Base-by-base conservation (phyloP, 1,140 invertebrate species). In the Muscidifurax raptorellus region DNA sequence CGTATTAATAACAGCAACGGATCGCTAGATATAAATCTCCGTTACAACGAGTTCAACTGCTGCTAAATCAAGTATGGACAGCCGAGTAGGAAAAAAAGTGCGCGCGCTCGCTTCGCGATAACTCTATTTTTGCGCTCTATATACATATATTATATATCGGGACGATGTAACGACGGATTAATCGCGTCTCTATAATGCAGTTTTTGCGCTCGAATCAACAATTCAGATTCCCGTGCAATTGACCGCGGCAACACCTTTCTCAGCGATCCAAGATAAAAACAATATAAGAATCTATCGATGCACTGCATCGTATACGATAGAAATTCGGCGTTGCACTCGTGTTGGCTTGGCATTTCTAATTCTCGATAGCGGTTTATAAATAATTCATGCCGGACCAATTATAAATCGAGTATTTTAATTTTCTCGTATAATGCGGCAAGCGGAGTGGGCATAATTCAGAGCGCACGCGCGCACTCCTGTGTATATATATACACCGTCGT, bases 171-270 rank as follows among this genome's bases (percentile, higher is more conserved):
- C 10, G 36, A 40, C 7, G 36, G 10, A 40, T 40, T 40, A 40
- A 40, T 40, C 36, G 32, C 2, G 36, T 36, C 36, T 36, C 36
- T 9, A 9, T 9, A 36, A n/a, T n/a, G n/a, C 36, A 9, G 7
- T 72, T 69, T 40, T 36, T n/a, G 28, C 28, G 71, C 71, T 36
- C 28, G 13, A 75, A 75, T 75, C 44, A 75, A 75, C 32, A 40
- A 75, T 75, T 75, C 12, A 44, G 44, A 75, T 75, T 40, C 27
- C 28, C 69, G 32, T 10, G 30, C 30, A 72, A 72, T 72, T 32
- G 27, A 72, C 69, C 30, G 7, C 9, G 36, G 10, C 36, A 36
- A 9, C 36, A 36, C 36, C 36, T 36, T 36, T 36, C 36, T 36
- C 36, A 9, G n/a, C n/a, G 7, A 36, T 36, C 5, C 7, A 9